These are phyloP conservation scores for Echinops telfairi DNA, from an alignment of 2,113 vertebrate genomes.

Conservation along the genomic window DNA sequence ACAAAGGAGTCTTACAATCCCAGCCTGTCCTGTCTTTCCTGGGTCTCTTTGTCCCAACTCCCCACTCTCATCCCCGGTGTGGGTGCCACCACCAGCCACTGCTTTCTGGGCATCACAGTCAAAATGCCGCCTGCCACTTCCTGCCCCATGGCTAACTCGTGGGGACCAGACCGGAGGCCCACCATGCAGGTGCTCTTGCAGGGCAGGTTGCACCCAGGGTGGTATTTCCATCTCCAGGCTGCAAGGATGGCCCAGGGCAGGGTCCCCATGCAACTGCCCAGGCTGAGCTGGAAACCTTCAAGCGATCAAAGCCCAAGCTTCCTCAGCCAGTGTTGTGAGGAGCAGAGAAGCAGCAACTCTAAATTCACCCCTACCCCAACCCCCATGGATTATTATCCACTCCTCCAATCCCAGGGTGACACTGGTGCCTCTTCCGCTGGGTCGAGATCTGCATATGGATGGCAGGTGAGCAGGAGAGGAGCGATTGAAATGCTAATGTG, in stretches of 20 bases:
- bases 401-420: not conserved
- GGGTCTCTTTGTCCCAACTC: not conserved
- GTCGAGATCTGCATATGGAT: constrained; percentile 25
- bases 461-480: constrained; percentile 1
- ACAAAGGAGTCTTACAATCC: too few relatives aligned
- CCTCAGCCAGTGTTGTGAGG: not conserved
- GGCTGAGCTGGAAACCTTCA: not conserved
- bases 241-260: constrained; percentile 44
- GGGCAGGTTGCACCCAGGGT: not conserved
- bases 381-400: constrained; percentile 14
- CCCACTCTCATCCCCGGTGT: not conserved
- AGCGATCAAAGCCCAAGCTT: not conserved
- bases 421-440: not conserved
- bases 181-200: not conserved
- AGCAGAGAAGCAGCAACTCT: not conserved
- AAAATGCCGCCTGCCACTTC: not conserved
- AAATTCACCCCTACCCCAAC: not conserved
- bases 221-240: not conserved
- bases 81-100: not conserved
- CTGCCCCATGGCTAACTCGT: not conserved
- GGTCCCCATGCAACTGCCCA: not conserved
- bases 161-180: not conserved
- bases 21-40: not conserved
- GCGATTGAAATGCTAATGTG: not conserved
- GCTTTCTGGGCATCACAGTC: not conserved